These are phyloP conservation scores for Lapara coniferarum DNA, from an alignment of 2,888 invertebrate species.

Conservation along the genomic window DNA sequence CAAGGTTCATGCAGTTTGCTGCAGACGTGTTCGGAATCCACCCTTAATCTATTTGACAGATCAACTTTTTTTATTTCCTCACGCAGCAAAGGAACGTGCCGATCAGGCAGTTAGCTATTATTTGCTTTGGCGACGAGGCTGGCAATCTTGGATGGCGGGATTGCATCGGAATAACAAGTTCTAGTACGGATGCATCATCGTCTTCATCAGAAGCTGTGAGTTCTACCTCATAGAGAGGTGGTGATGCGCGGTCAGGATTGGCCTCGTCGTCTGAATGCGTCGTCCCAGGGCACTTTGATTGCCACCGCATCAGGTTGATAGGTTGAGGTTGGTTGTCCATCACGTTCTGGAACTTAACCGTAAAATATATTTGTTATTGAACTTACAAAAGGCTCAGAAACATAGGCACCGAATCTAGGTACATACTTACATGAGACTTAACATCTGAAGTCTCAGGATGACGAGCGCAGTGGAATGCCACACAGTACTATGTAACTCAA, in stretches of 20 bases:
- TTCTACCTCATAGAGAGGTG: conserved; percentile 72
- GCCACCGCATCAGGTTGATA: conserved; percentile 36
- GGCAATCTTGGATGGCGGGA: conserved; percentile 60
- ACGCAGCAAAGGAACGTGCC: conserved; percentile 58
- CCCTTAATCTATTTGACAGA: background rate
- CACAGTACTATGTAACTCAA: too few relatives aligned
- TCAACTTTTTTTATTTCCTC: conserved; percentile 47
- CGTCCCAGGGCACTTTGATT: conserved; percentile 33
- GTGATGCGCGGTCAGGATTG: conserved; percentile 58
- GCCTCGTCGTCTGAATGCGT: conserved; percentile 32
- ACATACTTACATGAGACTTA: too few relatives aligned
- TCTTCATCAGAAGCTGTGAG: conserved; percentile 77
- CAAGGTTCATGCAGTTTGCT: background rate
- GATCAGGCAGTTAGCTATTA: conserved; percentile 45
- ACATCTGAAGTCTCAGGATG: too few relatives aligned
- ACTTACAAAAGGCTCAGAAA: too few relatives aligned
- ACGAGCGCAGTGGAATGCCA: too few relatives aligned
- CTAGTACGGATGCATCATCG: conserved; percentile 69
- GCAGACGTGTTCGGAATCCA: background rate
- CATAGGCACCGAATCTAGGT: too few relatives aligned
- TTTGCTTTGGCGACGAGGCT: conserved; percentile 58
- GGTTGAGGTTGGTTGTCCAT: background rate
- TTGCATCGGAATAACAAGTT: conserved; percentile 72
- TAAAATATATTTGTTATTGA: background rate
- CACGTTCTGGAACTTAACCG: conserved; percentile 32